Percentiles rank a stretch among this genome's conserved stretches.
phyloP scores from a whole-genome alignment of 2,888 invertebrate genomes.

The Macrophya annulata region DNA sequence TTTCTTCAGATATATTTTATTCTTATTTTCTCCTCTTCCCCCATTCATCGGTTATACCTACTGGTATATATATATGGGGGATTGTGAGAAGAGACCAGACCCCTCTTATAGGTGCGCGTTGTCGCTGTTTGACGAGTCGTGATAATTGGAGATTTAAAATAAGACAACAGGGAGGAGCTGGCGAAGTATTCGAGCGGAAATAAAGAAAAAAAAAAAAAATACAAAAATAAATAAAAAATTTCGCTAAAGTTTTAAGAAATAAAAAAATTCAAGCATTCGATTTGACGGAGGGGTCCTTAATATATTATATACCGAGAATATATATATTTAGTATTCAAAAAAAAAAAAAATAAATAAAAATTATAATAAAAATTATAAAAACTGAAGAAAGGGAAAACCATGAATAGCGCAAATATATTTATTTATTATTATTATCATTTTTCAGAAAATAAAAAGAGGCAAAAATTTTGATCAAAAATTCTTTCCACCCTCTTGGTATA shows the following conservation, averaged over 20 bases:
- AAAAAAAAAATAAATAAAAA: not conserved
- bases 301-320: not conserved
- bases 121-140: constrained; percentile 68
- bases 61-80: not conserved
- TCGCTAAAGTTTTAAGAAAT: constrained; percentile 1
- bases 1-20: not conserved
- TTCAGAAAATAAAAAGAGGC: not conserved
- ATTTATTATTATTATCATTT: too few species aligned
- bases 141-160: constrained; percentile 68
- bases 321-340: not conserved
- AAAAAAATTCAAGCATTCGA: constrained; percentile 8
- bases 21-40: not conserved
- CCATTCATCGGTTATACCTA: not conserved
- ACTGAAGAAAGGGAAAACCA: not conserved
- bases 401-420: not conserved
- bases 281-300: not conserved
- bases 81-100: not conserved
- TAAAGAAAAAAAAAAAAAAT: constrained; percentile 1
- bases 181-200: constrained; percentile 53
- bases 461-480: constrained; percentile 4
- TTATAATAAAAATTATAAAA: not conserved
- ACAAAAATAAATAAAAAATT: not conserved
- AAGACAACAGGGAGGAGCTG: constrained; percentile 59
- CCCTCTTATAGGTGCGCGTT: constrained; percentile 50
- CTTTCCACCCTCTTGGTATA: not conserved